These are phyloP conservation scores for Macrotus californicus DNA, from an alignment of 2,113 vertebrate genomes.

Conservation along the genomic window DNA sequence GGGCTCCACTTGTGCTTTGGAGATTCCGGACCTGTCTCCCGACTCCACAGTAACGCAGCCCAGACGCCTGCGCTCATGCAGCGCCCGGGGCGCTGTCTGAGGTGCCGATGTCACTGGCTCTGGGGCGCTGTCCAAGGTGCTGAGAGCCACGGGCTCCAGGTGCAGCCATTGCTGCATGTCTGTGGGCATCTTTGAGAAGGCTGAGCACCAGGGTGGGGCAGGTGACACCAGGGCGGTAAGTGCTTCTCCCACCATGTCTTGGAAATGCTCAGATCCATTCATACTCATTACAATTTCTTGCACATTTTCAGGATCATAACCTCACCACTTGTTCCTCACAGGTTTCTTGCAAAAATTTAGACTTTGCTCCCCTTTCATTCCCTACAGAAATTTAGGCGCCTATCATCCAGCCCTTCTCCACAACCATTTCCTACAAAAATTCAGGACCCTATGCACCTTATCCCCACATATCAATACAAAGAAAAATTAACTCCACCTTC, in stretches of 20 bases:
- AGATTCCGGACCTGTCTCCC: neutral
- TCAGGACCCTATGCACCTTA: neutral
- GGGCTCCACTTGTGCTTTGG: neutral
- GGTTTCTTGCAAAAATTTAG: neutral
- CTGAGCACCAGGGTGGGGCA: neutral
- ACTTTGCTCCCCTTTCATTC: neutral
- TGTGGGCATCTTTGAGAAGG: neutral
- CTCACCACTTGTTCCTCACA: neutral
- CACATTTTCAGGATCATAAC: neutral
- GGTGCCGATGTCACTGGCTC: slow-evolving; percentile 27
- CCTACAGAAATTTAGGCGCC: neutral
- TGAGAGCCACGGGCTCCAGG: neutral
- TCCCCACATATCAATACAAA: neutral
- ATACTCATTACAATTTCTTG: neutral
- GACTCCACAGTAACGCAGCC: neutral
- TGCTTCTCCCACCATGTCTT: neutral
- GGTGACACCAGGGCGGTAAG: neutral
- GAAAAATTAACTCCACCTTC: neutral
- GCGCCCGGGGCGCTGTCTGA: slow-evolving; percentile 16
- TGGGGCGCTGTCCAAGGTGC: slow-evolving; percentile 49
- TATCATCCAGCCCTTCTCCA: neutral
- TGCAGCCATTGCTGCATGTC: neutral
- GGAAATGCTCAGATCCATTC: neutral
- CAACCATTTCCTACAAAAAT: neutral
- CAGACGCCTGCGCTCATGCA: rapidly evolving